Evolutionary conservation across 2,113 vertebrate species (phyloP), one percentile per base, ranked within the genome.

Genomic region (Parotia lawesii): DNA sequence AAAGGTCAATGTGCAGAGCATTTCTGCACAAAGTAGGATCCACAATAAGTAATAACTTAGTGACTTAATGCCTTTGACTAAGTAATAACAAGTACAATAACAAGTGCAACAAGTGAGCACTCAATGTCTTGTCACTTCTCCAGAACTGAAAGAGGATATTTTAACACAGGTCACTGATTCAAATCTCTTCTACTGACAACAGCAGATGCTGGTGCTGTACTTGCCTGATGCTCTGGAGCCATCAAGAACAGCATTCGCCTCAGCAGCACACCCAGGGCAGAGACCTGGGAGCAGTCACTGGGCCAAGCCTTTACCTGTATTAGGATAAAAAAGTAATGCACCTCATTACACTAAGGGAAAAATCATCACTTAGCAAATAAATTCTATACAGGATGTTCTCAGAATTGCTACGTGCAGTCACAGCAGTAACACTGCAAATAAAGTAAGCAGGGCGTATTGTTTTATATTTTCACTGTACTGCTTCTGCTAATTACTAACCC

Each of bases 181-280:
- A 71, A 31, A 57, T 35, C 19, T 51, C 38, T 86, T 54, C 27
- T 37, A 15, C 7, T 33, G 33, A 37, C 29, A 48, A 27, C 21
- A 72, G 40, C 74, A 78, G 35, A 29, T 60, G 54, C 22, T 40
- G 42, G 16, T 54, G 62, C 64, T 22, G 15, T 38, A 83, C 98
- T 98, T 97, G 97, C 99, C 99, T 99, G 99, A 38, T 99, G 98
- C 60, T 97, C 94, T 18, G 98, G 97, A 9, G 98, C 98, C 98
- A 99, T 98, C 72, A 99, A 96, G 93, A 99, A 99, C 69, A 99
- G 96, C 97, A 99, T 97, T 23, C 99, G 98, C 83, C 96, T 98
- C 50, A 99, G 95, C 24, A 99, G 97, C 67, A 98, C 60, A 40
- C 98, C 97, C 85, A 99, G 91, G 90, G 97, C 98, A 96, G 91